Conservation (phyloP, 2,797 vertebrate genomes). For the Pseudotriccus pelzelni region DNA sequence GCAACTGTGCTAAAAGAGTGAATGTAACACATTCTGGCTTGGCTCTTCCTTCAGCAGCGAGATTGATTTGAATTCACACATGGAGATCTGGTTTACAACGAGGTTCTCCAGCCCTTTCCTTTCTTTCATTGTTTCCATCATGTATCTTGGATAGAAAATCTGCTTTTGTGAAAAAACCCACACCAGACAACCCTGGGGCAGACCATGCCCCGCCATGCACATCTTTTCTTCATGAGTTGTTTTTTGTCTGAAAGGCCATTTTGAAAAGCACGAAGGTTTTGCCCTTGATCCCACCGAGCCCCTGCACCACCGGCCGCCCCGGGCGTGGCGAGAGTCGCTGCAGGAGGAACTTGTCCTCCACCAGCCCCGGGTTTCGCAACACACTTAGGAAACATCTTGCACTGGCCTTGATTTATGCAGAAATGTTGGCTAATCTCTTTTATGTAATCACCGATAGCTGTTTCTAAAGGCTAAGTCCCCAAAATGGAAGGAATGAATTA, state of each 20-base stretch:
- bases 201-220: not conserved
- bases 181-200: not conserved
- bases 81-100: conserved; percentile 22
- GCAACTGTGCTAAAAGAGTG: conserved; percentile 18
- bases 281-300: not conserved
- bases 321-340: not conserved
- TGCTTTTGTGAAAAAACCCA: not conserved
- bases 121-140: conserved; percentile 14
- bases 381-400: conserved; percentile 68
- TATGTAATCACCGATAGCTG: conserved; percentile 69
- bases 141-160: not conserved
- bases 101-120: not conserved
- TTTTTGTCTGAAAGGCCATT: not conserved
- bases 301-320: not conserved
- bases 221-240: not conserved
- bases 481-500: conserved; percentile 47
- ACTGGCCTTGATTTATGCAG: conserved; percentile 64
- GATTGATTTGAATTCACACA: conserved; percentile 49
- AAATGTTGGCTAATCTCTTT: conserved; percentile 71
- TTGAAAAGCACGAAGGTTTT: not conserved
- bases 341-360: conserved; percentile 62
- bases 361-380: conserved; percentile 58
- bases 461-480: conserved; percentile 54
- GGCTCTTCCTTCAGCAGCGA: conserved; percentile 23
- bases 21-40: conserved; percentile 37